Conservation (phyloP, 2,888 invertebrate genomes). For the Furcula furcula region DNA sequence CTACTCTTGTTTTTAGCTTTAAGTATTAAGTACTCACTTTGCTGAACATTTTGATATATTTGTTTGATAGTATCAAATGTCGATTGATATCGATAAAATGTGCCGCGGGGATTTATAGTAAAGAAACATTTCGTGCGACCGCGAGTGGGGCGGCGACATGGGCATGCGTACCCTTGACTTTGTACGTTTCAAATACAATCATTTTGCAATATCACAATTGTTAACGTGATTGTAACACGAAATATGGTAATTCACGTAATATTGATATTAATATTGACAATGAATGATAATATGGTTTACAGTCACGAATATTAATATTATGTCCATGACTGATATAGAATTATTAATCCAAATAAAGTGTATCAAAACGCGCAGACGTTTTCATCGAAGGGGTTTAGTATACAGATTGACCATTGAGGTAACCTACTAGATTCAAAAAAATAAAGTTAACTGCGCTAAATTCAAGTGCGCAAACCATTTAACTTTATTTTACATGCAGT, state of each 20-base stretch:
- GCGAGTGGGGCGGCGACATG: constrained; percentile 21
- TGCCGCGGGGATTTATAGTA: constrained; percentile 35
- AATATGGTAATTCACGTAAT: neutral
- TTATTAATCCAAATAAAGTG: too few species aligned
- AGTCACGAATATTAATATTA: neutral
- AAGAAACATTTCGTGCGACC: constrained; percentile 2
- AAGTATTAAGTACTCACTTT: constrained; percentile 43
- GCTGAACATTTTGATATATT: constrained; percentile 52
- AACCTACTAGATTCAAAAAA: too few species aligned
- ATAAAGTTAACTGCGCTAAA: too few species aligned
- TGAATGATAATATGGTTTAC: neutral
- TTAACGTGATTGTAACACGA: neutral
- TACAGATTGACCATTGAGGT: too few species aligned
- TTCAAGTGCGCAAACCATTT: too few species aligned
- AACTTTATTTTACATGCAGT: too few species aligned
- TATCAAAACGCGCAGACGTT: too few species aligned
- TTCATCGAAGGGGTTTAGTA: too few species aligned
- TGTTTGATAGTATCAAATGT: constrained; percentile 15
- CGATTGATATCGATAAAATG: constrained; percentile 42
- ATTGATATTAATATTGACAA: neutral
- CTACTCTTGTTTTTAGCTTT: neutral
- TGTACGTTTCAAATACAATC: constrained; percentile 1
- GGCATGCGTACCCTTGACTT: constrained; percentile 29
- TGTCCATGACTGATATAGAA: too few species aligned
- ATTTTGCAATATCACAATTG: neutral